Evolutionary conservation across 2,113 vertebrate species (phyloP).

Genomic region (Tenrec ecaudatus): DNA sequence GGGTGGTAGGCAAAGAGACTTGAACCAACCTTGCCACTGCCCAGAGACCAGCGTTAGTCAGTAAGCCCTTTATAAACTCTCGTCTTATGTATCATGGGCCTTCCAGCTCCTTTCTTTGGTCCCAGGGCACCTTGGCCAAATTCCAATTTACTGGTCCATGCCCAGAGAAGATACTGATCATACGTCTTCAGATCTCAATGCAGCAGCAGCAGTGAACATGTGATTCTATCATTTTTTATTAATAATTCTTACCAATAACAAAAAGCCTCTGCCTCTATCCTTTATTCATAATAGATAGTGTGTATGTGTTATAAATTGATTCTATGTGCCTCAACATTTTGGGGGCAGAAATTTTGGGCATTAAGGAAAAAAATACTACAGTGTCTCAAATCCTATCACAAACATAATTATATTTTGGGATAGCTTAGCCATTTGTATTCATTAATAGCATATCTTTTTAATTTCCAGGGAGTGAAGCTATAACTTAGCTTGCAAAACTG

Average conservation of each 20-base stretch:
- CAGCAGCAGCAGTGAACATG: background rate
- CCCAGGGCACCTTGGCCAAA: no score
- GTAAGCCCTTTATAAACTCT: no score
- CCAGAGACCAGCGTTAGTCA: no score
- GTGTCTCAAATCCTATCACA: background rate
- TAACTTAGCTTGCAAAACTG: background rate
- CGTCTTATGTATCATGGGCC: no score
- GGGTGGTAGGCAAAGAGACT: no score
- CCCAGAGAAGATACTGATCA: background rate
- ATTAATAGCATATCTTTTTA: constrained; percentile 14
- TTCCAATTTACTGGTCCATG: no score
- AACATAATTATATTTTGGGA: background rate
- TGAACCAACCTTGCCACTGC: no score
- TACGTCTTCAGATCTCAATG: background rate
- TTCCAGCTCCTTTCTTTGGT: no score
- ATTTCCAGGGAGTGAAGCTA: background rate
- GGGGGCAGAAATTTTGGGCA: background rate
- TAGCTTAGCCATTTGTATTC: constrained; percentile 19
- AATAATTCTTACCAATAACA: background rate
- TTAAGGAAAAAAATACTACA: background rate
- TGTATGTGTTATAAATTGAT: background rate
- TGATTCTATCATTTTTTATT: background rate
- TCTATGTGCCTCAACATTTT: background rate
- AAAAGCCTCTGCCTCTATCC: background rate
- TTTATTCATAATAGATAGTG: background rate